phyloP scores from a whole-genome alignment of 2,797 vertebrate genomes.

The Acrossocheilus fasciatus region DNA sequence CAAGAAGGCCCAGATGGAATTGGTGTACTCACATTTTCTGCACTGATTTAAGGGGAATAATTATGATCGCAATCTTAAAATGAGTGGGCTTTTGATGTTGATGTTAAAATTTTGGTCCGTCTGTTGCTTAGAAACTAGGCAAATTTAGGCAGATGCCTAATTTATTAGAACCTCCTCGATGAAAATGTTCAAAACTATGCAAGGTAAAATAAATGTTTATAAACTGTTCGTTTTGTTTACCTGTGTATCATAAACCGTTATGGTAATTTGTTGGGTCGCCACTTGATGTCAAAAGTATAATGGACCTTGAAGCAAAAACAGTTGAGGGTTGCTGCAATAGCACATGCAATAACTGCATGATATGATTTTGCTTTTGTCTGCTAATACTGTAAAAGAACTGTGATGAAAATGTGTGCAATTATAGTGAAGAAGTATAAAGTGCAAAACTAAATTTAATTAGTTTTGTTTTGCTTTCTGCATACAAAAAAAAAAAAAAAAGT shows the following conservation, averaged over 20 bases:
- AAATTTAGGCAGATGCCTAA: background rate
- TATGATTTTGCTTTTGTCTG: background rate
- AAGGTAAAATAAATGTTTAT: slow-evolving; percentile 6
- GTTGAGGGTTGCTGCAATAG: background rate
- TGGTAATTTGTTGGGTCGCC: background rate
- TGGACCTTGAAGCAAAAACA: background rate
- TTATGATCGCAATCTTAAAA: background rate
- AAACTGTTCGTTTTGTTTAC: background rate
- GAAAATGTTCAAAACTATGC: background rate
- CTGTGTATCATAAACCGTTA: background rate
- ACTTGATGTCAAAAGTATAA: background rate
- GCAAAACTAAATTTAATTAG: background rate
- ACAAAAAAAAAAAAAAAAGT: too few species aligned
- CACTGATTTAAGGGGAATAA: background rate
- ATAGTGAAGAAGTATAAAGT: slow-evolving; percentile 3
- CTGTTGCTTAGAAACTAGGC: background rate
- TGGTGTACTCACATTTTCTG: background rate
- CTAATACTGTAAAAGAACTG: background rate
- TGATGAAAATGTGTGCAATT: slow-evolving; percentile 25
- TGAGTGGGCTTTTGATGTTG: background rate
- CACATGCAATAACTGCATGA: background rate
- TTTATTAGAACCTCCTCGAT: background rate
- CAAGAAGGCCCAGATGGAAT: background rate
- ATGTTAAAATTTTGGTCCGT: background rate
- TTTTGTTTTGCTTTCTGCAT: too few species aligned